Base-by-base conservation (phyloP, 1,140 invertebrate species). In the Bombus superbus region DNA sequence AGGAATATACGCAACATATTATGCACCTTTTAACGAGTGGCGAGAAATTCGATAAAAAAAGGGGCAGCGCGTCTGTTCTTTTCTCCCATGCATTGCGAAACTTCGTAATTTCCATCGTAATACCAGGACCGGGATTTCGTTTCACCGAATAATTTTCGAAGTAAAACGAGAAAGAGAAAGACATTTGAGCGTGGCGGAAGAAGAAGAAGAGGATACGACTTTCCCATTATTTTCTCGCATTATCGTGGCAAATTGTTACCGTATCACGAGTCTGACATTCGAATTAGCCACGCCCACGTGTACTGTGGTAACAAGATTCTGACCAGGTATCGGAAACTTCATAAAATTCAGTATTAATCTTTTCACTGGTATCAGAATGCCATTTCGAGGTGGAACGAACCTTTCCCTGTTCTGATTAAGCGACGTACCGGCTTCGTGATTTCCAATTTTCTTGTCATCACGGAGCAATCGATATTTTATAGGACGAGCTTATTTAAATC, bases 291-390 rank as follows among this genome's bases (percentile, higher is more conserved):
- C 15, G 72, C 22, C 15, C 18, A n/a, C n/a, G n/a, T 47, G 74
- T 64, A 77, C 32, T 40, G 42, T 25, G 32, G 40, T 77, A 77
- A 64, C 38, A 38, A 64, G 57, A 77, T 62, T 64, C 75, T n/a
- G 75, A 64, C 38, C 32, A 15, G 38, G 6, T 53, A 53, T 13
- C 15, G 42, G 44, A 11, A 42, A 73, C 15, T 76, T 35, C 53
- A 62, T 62, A 76, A 76, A 62, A 40, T 59, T 76, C 74, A 40
- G 40, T 62, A 59, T 76, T 40, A 59, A 76, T 62, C 38, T 68
- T 68, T 68, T 40, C 47, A 53, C 47, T 53, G 47, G 47, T 22
- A 53, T 22, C 18, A 22, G 40, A 76, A 62, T 57, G 28, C 25
- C 8, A 22, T 53, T 22, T 53, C 18, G 47, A 53, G 22, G 1